Conservation (phyloP, 2,888 invertebrate species). For the Archips xylosteana region DNA sequence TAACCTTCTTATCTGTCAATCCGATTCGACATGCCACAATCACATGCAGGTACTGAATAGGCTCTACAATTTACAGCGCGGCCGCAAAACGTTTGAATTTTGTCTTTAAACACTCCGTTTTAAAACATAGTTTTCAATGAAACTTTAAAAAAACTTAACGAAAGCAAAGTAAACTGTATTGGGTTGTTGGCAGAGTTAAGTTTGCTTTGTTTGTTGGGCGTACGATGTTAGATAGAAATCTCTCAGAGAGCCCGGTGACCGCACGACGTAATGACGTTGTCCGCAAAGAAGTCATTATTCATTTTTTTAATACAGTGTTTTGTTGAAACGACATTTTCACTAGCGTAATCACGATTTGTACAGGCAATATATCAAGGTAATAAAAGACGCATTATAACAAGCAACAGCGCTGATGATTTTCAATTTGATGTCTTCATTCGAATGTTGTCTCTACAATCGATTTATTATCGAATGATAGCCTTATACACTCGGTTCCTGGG, state of each 20-base stretch:
- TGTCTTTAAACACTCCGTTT: conserved; percentile 51
- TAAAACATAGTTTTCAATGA: conserved; percentile 61
- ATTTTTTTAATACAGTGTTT: conserved; percentile 85
- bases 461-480: conserved; percentile 36
- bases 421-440: conserved; percentile 80
- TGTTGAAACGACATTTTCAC: conserved; percentile 85
- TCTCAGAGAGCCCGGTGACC: conserved; percentile 70
- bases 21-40: conserved; percentile 79
- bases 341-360: conserved; percentile 82
- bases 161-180: conserved; percentile 51
- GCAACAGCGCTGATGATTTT: conserved; percentile 74
- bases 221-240: conserved; percentile 73
- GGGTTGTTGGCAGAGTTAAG: conserved; percentile 49
- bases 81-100: conserved; percentile 51
- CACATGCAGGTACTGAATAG: conserved; percentile 70
- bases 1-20: conserved; percentile 82
- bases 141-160: conserved; percentile 31
- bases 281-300: conserved; percentile 84
- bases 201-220: conserved; percentile 45
- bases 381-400: conserved; percentile 74
- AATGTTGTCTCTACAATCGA: conserved; percentile 50
- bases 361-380: conserved; percentile 80
- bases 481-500: conserved; percentile 26
- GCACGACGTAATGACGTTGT: conserved; percentile 79
- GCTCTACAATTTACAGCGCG: conserved; percentile 53